Percentiles rank a stretch among this genome's conserved stretches.
Evolutionary conservation across 2,797 vertebrate species (phyloP).

Genomic region (Triplophysa bombifrons): DNA sequence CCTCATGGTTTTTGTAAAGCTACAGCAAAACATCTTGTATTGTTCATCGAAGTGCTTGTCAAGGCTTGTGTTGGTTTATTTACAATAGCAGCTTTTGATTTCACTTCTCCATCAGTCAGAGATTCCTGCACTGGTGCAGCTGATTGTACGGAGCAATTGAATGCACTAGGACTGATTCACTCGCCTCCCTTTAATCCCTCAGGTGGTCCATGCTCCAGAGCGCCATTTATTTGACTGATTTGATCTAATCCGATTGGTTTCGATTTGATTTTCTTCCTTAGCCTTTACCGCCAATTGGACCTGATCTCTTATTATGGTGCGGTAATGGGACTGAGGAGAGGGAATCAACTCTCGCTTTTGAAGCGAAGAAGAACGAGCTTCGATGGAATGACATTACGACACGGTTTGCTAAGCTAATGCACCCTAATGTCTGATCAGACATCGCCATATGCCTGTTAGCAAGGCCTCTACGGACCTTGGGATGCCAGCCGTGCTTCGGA

Average conservation of each 20-base stretch:
- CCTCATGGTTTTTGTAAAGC: no score
- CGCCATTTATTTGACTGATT: constrained; percentile 51
- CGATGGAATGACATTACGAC: constrained; percentile 27
- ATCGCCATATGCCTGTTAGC: constrained; percentile 32
- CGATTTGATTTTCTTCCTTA: constrained; percentile 49
- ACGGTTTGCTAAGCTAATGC: constrained; percentile 40
- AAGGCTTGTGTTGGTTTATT: background rate
- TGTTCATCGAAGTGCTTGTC: background rate
- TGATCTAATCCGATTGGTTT: constrained; percentile 56
- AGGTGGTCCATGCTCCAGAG: constrained; percentile 38
- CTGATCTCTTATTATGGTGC: constrained; percentile 37
- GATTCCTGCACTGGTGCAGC: constrained; percentile 1
- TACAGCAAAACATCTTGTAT: background rate
- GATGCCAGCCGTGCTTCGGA: constrained; percentile 1
- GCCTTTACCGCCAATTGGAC: constrained; percentile 35
- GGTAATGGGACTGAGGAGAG: constrained; percentile 23
- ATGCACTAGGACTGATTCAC: constrained; percentile 27
- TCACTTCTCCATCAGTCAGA: background rate
- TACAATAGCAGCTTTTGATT: background rate
- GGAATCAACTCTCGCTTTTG: constrained; percentile 9
- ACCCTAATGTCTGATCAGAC: constrained; percentile 18
- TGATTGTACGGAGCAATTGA: constrained; percentile 24
- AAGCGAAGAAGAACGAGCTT: constrained; percentile 38
- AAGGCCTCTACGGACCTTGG: background rate
- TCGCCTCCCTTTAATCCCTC: constrained; percentile 40